These are phyloP conservation scores for Xiphophorus birchmanni DNA, from an alignment of 2,797 vertebrate genomes.

Conservation along the genomic window DNA sequence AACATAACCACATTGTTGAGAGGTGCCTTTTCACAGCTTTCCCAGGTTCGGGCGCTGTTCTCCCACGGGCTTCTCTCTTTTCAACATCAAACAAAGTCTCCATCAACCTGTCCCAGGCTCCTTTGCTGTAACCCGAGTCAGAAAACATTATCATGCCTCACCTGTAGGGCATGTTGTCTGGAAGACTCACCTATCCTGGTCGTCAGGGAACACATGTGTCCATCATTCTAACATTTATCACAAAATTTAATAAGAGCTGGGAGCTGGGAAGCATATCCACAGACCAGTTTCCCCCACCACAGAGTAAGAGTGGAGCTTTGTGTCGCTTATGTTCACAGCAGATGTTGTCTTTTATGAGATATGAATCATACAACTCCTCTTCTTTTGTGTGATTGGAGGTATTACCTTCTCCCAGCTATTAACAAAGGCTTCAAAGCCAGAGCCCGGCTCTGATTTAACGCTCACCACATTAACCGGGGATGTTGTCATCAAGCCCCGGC, in stretches of 20 bases:
- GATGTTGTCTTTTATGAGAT: conserved; percentile 63
- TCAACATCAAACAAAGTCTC: conserved; percentile 71
- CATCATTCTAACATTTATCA: conserved; percentile 66
- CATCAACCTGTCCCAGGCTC: conserved; percentile 61
- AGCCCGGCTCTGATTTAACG: conserved; percentile 57
- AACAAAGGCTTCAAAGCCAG: conserved; percentile 72
- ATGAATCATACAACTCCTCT: conserved; percentile 65
- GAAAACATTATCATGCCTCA: conserved; percentile 59
- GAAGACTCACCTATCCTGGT: conserved; percentile 25
- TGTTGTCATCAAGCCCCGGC: conserved; percentile 51
- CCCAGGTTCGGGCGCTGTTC: conserved; percentile 68
- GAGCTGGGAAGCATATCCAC: conserved; percentile 40
- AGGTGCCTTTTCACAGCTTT: conserved; percentile 69
- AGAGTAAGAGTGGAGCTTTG: conserved; percentile 12
- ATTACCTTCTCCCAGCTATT: conserved; percentile 42
- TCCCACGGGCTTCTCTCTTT: conserved; percentile 74
- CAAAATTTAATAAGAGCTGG: conserved; percentile 62
- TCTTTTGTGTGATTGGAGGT: conserved; percentile 51
- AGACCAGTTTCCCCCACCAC: conserved; percentile 1
- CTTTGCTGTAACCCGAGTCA: conserved; percentile 68
- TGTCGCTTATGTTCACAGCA: conserved; percentile 46
- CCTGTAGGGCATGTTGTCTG: conserved; percentile 64
- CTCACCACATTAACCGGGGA: conserved; percentile 48
- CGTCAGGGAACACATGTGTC: conserved; percentile 49
- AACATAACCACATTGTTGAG: conserved; percentile 17